Evolutionary conservation across 37 sponge, comb jelly and placozoan species (phyloP).

Genomic region (Petrosia ficiformis): DNA sequence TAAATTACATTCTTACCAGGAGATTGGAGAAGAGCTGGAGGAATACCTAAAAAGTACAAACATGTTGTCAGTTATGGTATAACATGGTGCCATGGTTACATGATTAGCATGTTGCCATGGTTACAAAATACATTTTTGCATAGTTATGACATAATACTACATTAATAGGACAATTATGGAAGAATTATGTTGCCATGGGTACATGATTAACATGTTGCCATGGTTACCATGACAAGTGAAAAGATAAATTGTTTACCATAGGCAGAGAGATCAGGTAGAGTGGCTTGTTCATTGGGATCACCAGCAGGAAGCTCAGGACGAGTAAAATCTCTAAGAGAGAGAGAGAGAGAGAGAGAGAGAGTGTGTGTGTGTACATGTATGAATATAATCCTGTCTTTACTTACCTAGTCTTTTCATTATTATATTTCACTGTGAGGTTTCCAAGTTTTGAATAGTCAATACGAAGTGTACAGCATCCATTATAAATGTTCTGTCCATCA

Average conservation of each 20-base stretch:
- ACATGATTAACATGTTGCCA: too few species aligned
- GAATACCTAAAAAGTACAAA: slow-evolving; percentile 30
- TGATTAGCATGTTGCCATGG: too few species aligned
- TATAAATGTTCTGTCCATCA: slow-evolving; percentile 92
- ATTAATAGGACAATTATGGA: too few species aligned
- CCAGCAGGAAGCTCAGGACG: slow-evolving; percentile 53
- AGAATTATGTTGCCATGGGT: too few species aligned
- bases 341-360: neutral
- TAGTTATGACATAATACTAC: too few species aligned
- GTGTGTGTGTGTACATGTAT: slow-evolving; percentile 10
- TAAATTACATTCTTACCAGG: slow-evolving; percentile 31
- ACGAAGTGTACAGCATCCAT: slow-evolving; percentile 89
- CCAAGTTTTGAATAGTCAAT: slow-evolving; percentile 86
- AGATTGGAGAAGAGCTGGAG: slow-evolving; percentile 44
- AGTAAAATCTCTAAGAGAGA: slow-evolving; percentile 65
- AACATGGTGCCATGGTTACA: too few species aligned
- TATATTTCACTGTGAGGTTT: slow-evolving; percentile 76
- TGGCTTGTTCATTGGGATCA: slow-evolving; percentile 40
- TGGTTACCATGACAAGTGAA: neutral
- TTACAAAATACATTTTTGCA: too few species aligned
- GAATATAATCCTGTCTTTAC: neutral
- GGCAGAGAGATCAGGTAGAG: slow-evolving; percentile 17
- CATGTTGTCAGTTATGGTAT: too few species aligned
- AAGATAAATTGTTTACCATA: neutral
- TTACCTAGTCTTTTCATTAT: slow-evolving; percentile 91